These are phyloP conservation scores for Philypnodon macrostomus DNA, from an alignment of 2,797 vertebrate species.

Conservation along the genomic window DNA sequence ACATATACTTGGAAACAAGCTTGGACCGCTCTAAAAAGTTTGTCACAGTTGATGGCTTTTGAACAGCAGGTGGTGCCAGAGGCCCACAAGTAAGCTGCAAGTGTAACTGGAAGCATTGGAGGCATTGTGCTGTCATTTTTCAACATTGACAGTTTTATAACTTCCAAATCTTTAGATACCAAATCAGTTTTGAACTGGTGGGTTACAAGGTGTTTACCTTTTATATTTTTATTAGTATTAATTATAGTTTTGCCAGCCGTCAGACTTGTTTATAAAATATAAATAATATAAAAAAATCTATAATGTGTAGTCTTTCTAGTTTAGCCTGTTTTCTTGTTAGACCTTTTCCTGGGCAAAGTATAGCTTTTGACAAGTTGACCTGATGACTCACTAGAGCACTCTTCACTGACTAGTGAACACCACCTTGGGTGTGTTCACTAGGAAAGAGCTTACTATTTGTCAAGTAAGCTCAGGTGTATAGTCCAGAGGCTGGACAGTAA, in stretches of 20 bases:
- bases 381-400: slow-evolving; percentile 18
- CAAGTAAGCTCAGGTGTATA: slow-evolving; percentile 23
- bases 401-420: slow-evolving; percentile 32
- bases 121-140: not conserved
- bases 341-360: slow-evolving; percentile 41
- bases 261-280: too few species aligned
- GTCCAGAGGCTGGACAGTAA: not conserved
- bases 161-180: too few species aligned
- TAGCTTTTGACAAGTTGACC: slow-evolving; percentile 27
- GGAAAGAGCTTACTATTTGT: slow-evolving; percentile 35
- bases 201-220: too few species aligned
- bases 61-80: slow-evolving; percentile 58
- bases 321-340: slow-evolving; percentile 2
- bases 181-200: too few species aligned
- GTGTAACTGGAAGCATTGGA: slow-evolving; percentile 8
- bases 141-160: too few species aligned
- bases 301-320: slow-evolving; percentile 13
- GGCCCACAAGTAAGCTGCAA: not conserved
- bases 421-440: too few species aligned
- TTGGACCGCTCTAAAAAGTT: too few species aligned
- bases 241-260: too few species aligned
- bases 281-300: too few species aligned
- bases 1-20: too few species aligned
- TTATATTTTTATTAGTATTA: too few species aligned
- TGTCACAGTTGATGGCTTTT: not conserved